Evolutionary conservation across 2,888 invertebrate genomes (phyloP), one percentile per base, ranked within the genome.

Genomic region (Heliconius ethilla): DNA sequence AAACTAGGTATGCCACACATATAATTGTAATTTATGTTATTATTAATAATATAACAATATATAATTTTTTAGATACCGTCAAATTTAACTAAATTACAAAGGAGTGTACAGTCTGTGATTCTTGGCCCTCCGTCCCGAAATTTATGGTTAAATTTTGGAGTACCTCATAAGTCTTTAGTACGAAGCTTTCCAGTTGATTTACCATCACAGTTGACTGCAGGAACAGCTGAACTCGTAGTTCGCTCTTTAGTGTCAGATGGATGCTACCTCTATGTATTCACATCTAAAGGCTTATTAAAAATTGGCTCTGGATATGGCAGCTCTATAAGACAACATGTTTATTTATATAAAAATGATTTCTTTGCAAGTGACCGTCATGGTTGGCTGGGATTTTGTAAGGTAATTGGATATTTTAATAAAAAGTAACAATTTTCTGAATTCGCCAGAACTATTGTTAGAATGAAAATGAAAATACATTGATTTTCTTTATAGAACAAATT

Each of bases 251-350:
- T 98, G 11, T 97, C 98, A 82, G 99, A 99, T 90, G 99, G 99
- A 15, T 96, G 97, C 82, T 98, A 96, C 91, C 95, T 99, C 75
- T 99, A 98, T 90, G 94, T 99, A 45, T 97, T 98, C 85, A 96
- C 97, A 51, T 96, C 97, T 15, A 96, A 96, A 84, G 98, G 98
- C 2, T 94, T 99, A 70, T 95, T 98, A 81, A 99, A 99, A 94
- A 96, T 99, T 81, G 99, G 99, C 27, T 98, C 99, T 75, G 99
- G 99, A 11, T 98, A 98, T 88, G 97, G 98, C 74, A 98, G 98
- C 82, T 98, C 99, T 11, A 96, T 98, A 83, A 97, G 97, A 90
- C 99, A 98, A n/a, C 97, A 98, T 86, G 95, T 98, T 33, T 98
- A 98, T 88, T 94, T 96, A 82, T 96, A 97, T 88, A 98, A 98